Conservation (phyloP, 2,797 vertebrate species). For the Rhincodon typus region DNA sequence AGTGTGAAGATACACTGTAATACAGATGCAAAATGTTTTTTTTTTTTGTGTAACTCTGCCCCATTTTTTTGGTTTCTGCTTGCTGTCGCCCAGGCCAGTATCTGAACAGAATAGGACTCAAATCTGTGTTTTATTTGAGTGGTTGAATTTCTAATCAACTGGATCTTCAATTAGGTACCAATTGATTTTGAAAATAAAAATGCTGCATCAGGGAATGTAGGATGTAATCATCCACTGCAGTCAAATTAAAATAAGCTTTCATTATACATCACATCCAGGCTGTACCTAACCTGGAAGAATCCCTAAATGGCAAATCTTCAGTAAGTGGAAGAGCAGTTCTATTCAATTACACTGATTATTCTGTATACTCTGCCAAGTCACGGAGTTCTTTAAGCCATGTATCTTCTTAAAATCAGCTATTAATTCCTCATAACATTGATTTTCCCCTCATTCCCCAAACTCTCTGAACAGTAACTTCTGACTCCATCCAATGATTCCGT, state of each 20-base stretch:
- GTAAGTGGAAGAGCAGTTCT: neutral
- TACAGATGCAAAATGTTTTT: neutral
- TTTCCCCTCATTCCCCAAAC: neutral
- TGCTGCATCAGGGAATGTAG: neutral
- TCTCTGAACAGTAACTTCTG: neutral
- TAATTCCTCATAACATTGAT: neutral
- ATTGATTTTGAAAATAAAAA: neutral
- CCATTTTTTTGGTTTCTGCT: neutral
- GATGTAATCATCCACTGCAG: neutral
- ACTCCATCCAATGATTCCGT: neutral
- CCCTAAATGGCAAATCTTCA: neutral
- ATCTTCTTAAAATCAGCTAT: neutral
- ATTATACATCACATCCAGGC: neutral
- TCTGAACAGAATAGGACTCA: neutral
- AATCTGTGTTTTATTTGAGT: neutral
- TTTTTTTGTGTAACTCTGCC: neutral
- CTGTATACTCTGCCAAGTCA: neutral
- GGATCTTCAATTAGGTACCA: neutral
- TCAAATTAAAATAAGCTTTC: neutral
- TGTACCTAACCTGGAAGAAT: neutral
- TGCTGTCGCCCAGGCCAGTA: too few relatives aligned
- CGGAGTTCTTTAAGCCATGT: neutral
- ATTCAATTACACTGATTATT: neutral
- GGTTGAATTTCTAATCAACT: neutral
- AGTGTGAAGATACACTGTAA: too few relatives aligned